These are phyloP conservation scores for Aethes cnicana DNA, from an alignment of 2,888 invertebrate genomes.

Conservation along the genomic window DNA sequence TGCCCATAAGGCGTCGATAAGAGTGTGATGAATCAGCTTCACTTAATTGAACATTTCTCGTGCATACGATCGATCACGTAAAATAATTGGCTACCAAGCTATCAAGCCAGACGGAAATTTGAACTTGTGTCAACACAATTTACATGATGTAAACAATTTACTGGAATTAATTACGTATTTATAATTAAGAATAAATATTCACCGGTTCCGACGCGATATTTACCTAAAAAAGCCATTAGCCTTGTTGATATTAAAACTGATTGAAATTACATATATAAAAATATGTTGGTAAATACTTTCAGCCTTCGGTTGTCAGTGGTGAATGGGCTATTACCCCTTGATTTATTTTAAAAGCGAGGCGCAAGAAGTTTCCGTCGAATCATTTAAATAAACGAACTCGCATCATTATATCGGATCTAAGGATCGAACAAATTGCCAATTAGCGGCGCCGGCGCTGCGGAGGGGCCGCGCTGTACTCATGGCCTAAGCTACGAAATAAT, in stretches of 20 bases:
- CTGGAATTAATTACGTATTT: slow-evolving; percentile 23
- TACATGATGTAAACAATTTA: slow-evolving; percentile 27
- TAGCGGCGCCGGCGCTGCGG: slow-evolving; percentile 64
- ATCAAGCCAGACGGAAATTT: slow-evolving; percentile 22
- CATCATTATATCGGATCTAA: slow-evolving; percentile 81
- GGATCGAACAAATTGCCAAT: slow-evolving; percentile 82
- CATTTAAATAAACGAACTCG: slow-evolving; percentile 81
- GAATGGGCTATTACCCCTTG: slow-evolving; percentile 55
- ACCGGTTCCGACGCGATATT: slow-evolving; percentile 13
- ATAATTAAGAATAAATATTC: slow-evolving; percentile 28
- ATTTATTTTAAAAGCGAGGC: slow-evolving; percentile 52
- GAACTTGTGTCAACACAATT: slow-evolving; percentile 30
- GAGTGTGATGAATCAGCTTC: slow-evolving; percentile 20
- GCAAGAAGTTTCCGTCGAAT: slow-evolving; percentile 75
- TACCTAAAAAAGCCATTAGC: slow-evolving; percentile 28
- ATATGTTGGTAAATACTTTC: slow-evolving; percentile 38
- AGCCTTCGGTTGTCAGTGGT: slow-evolving; percentile 42
- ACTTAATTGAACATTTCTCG: slow-evolving; percentile 19
- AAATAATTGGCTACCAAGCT: slow-evolving; percentile 24
- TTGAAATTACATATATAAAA: slow-evolving; percentile 35
- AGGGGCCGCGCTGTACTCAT: slow-evolving; percentile 43
- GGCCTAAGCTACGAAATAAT: slow-evolving; percentile 32
- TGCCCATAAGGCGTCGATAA: background rate
- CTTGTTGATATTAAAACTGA: slow-evolving; percentile 36
- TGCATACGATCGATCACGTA: slow-evolving; percentile 18